Percentiles rank a stretch among this genome's conserved stretches.
These are phyloP conservation scores for Apantesis nais DNA, from an alignment of 2,888 invertebrate genomes.

Conservation along the genomic window DNA sequence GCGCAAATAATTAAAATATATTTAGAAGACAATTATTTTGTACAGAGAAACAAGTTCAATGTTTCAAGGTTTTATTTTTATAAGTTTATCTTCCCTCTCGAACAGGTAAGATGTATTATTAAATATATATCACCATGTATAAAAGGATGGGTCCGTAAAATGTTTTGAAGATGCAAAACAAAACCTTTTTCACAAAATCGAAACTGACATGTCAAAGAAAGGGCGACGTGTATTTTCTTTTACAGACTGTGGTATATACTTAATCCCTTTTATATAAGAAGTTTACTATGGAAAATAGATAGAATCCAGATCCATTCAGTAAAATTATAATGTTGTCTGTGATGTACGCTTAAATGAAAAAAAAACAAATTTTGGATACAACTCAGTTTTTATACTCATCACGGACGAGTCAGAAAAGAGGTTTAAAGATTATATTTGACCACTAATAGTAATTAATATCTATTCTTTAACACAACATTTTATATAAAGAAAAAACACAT, in stretches of 20 bases:
- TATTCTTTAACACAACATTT: too few relatives aligned
- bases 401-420: neutral
- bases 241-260: neutral
- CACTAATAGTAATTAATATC: too few relatives aligned
- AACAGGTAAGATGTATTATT: neutral
- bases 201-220: slow-evolving; percentile 22
- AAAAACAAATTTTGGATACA: neutral
- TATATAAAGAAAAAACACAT: too few relatives aligned
- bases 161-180: slow-evolving; percentile 19
- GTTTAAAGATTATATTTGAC: too few relatives aligned
- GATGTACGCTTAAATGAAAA: neutral
- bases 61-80: slow-evolving; percentile 1
- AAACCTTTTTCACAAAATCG: slow-evolving; percentile 27
- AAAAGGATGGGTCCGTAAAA: slow-evolving; percentile 13
- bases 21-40: neutral
- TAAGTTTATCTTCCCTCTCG: slow-evolving; percentile 10
- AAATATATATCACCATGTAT: neutral
- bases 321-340: too few relatives aligned
- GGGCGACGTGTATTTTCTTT: slow-evolving; percentile 2
- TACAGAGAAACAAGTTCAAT: neutral
- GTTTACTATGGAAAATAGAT: neutral
- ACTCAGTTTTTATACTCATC: neutral
- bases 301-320: neutral
- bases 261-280: slow-evolving; percentile 9
- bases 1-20: neutral